A percentile compares a stretch with the other conserved stretches of the same genome.
Conservation (phyloP, 2,888 invertebrate genomes). For the Erannis defoliaria region DNA sequence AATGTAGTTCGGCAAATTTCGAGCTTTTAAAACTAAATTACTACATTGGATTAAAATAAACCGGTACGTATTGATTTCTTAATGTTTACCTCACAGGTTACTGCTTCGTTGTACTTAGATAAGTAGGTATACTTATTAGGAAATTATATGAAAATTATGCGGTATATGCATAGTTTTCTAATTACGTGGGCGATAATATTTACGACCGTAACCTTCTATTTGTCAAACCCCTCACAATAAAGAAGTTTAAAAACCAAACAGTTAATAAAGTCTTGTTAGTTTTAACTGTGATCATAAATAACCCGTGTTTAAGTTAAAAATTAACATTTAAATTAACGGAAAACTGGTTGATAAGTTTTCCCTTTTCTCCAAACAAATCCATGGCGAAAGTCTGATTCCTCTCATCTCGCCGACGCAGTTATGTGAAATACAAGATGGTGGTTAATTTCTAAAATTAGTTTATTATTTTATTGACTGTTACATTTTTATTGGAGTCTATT, state of each 20-base stretch:
- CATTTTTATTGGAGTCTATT: conserved; percentile 23
- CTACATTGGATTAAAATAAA: too few relatives aligned
- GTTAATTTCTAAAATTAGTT: conserved; percentile 31
- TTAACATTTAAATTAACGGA: conserved; percentile 45
- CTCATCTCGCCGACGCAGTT: conserved; percentile 34
- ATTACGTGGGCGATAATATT: conserved; percentile 19
- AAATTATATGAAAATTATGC: conserved; percentile 16
- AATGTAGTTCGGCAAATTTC: too few relatives aligned
- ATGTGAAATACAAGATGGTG: conserved; percentile 19
- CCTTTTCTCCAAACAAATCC: conserved; percentile 42
- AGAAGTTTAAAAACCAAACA: conserved; percentile 31
- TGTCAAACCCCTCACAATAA: conserved; percentile 36
- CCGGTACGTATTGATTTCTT: too few relatives aligned
- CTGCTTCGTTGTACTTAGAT: neutral
- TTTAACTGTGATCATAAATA: conserved; percentile 41
- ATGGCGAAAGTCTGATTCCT: conserved; percentile 40
- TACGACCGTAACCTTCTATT: conserved; percentile 28
- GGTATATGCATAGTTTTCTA: conserved; percentile 12
- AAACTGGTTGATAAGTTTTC: conserved; percentile 42
- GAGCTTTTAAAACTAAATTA: too few relatives aligned
- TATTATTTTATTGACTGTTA: conserved; percentile 29
- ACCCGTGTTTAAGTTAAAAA: conserved; percentile 40
- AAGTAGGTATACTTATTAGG: neutral
- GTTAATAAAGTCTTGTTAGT: conserved; percentile 36
- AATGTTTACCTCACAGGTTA: too few relatives aligned